These are phyloP conservation scores for Channallabes apus DNA, from an alignment of 2,797 vertebrate genomes.

Conservation along the genomic window DNA sequence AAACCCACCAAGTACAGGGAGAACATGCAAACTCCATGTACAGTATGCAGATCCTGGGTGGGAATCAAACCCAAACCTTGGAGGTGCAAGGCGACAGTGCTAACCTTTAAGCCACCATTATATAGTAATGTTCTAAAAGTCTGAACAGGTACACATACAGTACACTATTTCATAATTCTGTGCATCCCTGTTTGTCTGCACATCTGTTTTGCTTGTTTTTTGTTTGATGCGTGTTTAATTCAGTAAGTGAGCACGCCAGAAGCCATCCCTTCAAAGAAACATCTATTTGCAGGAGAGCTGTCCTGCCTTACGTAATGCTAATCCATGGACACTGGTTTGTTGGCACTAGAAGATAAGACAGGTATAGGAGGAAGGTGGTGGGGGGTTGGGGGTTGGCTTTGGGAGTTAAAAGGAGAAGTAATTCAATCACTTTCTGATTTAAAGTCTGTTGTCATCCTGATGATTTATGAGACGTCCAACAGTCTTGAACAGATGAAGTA, in stretches of 20 bases:
- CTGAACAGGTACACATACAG: not conserved
- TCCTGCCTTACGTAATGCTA: constrained; percentile 60
- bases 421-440: constrained; percentile 74
- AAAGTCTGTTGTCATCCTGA: constrained; percentile 69
- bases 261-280: constrained; percentile 39
- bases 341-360: constrained; percentile 36
- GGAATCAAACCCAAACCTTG: no score
- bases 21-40: no score
- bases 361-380: not conserved
- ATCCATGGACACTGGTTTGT: constrained; percentile 66
- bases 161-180: not conserved
- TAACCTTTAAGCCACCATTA: no score
- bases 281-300: constrained; percentile 33
- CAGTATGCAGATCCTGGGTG: no score
- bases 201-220: constrained; percentile 21
- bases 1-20: no score
- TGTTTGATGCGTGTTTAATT: constrained; percentile 44
- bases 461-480: constrained; percentile 66
- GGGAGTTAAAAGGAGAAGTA: constrained; percentile 49
- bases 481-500: constrained; percentile 14
- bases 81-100: no score
- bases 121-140: not conserved
- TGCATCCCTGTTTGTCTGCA: not conserved
- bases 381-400: not conserved
- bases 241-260: constrained; percentile 43